Evolutionary conservation across 2,113 vertebrate species (phyloP).

Genomic region (Sorex araneus): DNA sequence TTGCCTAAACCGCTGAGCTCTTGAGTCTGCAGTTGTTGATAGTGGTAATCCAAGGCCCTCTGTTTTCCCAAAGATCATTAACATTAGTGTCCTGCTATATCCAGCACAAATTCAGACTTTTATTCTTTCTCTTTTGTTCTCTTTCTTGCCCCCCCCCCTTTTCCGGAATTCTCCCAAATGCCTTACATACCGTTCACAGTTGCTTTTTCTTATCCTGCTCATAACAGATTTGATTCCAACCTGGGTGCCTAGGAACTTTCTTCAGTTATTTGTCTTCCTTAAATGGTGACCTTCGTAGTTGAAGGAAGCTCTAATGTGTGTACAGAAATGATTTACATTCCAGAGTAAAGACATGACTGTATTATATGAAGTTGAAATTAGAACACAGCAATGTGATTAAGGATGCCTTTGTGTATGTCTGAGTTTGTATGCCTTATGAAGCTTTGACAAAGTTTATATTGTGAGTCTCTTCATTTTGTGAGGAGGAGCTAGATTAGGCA

Average conservation of each 20-base stretch:
- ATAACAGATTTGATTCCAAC: not conserved
- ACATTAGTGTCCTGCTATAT: too few species aligned
- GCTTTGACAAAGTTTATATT: constrained; percentile 3
- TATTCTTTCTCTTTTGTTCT: not conserved
- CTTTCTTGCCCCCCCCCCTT: not conserved
- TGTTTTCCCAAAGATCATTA: not conserved
- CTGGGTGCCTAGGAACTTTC: not conserved
- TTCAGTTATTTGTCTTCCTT: too few species aligned
- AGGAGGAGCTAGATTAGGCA: not conserved
- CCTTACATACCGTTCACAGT: not conserved
- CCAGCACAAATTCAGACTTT: not conserved
- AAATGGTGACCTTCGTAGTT: too few species aligned
- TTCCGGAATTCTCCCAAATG: not conserved
- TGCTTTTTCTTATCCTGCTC: not conserved
- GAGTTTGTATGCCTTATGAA: not conserved
- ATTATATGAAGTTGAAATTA: constrained; percentile 37
- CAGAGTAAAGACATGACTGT: not conserved
- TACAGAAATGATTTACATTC: constrained; percentile 28
- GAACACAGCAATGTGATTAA: not conserved
- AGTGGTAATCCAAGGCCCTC: not conserved
- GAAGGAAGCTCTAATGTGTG: not conserved
- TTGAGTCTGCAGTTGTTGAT: not conserved
- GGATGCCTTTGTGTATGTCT: not conserved
- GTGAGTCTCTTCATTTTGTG: constrained; percentile 35
- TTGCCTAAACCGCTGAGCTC: not conserved